Evolutionary conservation across 2,113 vertebrate genomes (phyloP).

Genomic region (Muntiacus reevesi): DNA sequence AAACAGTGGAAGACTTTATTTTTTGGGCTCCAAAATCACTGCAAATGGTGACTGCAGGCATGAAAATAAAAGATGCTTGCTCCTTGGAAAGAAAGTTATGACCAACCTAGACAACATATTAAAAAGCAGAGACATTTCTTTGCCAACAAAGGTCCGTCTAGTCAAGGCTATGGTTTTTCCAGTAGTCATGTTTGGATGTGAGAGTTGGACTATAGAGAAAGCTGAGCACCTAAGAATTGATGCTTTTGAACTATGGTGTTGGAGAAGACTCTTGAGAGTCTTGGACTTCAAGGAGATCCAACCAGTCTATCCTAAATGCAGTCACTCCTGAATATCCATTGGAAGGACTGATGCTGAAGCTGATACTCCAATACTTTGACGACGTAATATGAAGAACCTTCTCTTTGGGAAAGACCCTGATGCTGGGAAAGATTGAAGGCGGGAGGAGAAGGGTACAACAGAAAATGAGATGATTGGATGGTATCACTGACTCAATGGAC

Average conservation of each 20-base stretch:
- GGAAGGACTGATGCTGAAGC: not conserved
- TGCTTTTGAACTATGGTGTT: not conserved
- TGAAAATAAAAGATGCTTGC: not conserved
- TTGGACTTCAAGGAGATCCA: not conserved
- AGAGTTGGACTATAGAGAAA: not conserved
- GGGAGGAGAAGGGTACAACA: not conserved
- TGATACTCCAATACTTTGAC: not conserved
- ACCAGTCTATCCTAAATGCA: not conserved
- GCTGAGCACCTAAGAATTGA: not conserved
- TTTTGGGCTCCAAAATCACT: not conserved
- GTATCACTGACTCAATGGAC: not conserved
- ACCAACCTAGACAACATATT: not conserved
- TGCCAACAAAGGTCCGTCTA: not conserved
- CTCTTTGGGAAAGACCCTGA: not conserved
- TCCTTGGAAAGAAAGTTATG: not conserved
- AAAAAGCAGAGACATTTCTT: not conserved
- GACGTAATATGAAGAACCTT: accelerated
- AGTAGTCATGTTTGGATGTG: not conserved
- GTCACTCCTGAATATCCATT: not conserved
- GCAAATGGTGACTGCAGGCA: not conserved
- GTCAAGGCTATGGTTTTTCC: not conserved
- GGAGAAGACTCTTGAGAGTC: not conserved
- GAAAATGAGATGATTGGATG: not conserved
- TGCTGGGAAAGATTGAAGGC: not conserved
- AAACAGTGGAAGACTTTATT: not conserved